Base-by-base conservation (phyloP, 2,888 invertebrate species). In the Drosophila incognita region DNA sequence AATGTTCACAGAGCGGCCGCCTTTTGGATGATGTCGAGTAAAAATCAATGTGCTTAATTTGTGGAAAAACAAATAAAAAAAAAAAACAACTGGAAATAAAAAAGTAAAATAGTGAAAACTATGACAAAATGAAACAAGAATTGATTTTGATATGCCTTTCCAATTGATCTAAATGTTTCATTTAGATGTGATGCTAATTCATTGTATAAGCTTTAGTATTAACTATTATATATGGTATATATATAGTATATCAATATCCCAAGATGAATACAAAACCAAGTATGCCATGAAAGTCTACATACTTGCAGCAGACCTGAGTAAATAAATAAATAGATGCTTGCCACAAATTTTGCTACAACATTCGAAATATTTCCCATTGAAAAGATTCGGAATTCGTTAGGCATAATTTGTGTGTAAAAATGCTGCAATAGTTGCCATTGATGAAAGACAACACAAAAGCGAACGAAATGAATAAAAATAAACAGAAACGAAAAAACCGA, bases 31-130 rank as follows among this genome's bases (percentile, higher is more conserved):
- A 74, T 81, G 79, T 81, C 79, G 79, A 83, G 89, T 78, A 79
- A 90, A 86, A 86, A 86, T 86, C 85, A 90, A 86, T 86, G 87
- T 73, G 80, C 80, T 83, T 80, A 82, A 68, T 82, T 73, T 82
- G 68, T 60, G 54, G 54, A 53, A 80, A 80, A 56, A 69, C 66
- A 70, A 68, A 48, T 3, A 0, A 27, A 2, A 59, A 52, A 18
- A 54, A 36, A 31, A 46, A 10, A 10, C 13, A 11, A 35, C 36
- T 10, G 46, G 18, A 40, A 13, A 24, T 15, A 15, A 57, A 67
- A 21, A 24, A 2, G 24, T 4, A 4, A 46, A 46, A 31, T 29
- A 29, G 29, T 52, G 29, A 61, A 59, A 64, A 67, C 53, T 65
- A 53, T 38, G 42, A 31, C 46, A n/a, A 11, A 67, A 57, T 36